Evolutionary conservation across 2,888 invertebrate genomes (phyloP), one percentile per base, ranked within the genome.

Genomic region (Drosophila ezoana): DNA sequence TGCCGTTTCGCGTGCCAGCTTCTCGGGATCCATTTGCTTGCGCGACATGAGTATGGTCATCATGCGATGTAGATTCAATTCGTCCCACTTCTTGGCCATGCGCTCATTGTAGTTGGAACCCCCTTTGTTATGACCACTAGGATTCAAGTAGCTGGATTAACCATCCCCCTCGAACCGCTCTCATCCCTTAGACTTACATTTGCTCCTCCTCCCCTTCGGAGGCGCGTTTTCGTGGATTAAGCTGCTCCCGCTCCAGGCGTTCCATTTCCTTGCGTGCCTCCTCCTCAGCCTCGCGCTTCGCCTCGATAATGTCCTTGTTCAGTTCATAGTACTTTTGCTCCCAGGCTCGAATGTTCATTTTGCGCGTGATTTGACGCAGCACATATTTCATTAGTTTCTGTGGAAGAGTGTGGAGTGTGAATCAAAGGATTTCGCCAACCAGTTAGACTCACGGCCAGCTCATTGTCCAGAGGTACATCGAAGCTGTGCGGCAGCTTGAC

Each of bases 21-120:
- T 89, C 54, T 89, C 90, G 10, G 90, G 90, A 63, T 92, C 91
- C 52, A 92, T 91, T 43, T 87, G 89, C 56, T 92, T 92, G 32
- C 92, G 90, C 0, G 90, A 84, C 92, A 92, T 92, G 10, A 92
- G 66, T 47, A 91, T 90, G 20, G 82, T 89, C 77, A 92, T 81
- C 89, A 96, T 95, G 1, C 95, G 93, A 73, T 94, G 94, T 51
- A 95, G 93, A 84, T 95, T 94, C 75, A 95, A 94, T 69, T 93
- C 93, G 77, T 94, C 94, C 94, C 95, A 95, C 76, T 94, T 93
- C 3, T 76, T 75, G 45, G 83, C 87, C 90, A 90, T 90, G 44
- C 81, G 87, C 33, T 90, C 90, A 5, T 87, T 86, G 45, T 90
- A 90, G 1, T 77, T 71, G 1, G 59, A 13, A 4, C 67, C 57